Evolutionary conservation across 2,113 vertebrate genomes (phyloP).

Genomic region (sheep (Ovis aries)): ARS-UI_Ramb_v3.0 NC_056056.1:198361001-198361500

Average conservation of each 20-base stretch:
- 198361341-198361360: not conserved
- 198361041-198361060: not conserved
- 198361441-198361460: slow-evolving; percentile 19
- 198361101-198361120: not conserved
- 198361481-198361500: not conserved
- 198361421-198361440: not conserved
- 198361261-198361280: slow-evolving; percentile 14
- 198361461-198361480: not conserved
- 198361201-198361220: not conserved
- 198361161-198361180: not conserved
- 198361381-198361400: not conserved
- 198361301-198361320: not conserved
- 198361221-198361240: slow-evolving; percentile 21
- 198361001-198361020: accelerated
- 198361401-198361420: not conserved
- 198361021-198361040: not conserved
- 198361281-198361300: not conserved
- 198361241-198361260: not conserved
- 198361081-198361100: not conserved
- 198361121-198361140: slow-evolving; percentile 18
- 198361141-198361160: not conserved
- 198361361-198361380: not conserved
- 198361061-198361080: not conserved
- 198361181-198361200: slow-evolving; percentile 26
- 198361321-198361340: not conserved